Conservation (phyloP, 2,888 invertebrate species). For the Tetragonisca angustula region DNA sequence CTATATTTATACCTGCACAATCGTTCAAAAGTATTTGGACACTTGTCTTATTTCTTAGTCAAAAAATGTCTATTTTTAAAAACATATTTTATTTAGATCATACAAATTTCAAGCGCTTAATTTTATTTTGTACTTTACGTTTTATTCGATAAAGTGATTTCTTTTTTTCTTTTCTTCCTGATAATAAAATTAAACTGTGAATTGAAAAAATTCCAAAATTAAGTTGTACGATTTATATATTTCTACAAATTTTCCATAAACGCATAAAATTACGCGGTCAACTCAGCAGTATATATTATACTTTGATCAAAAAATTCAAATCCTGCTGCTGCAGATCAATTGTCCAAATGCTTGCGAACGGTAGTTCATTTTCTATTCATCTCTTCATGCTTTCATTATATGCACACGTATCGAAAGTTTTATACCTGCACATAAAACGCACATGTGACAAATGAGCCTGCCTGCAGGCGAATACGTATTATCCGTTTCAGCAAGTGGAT, state of each 20-base stretch:
- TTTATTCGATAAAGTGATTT: too few relatives aligned
- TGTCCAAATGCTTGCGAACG: background rate
- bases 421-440: slow-evolving; percentile 16
- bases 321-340: background rate
- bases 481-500: slow-evolving; percentile 83
- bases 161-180: too few relatives aligned
- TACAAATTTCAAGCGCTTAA: too few relatives aligned
- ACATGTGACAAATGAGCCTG: slow-evolving; percentile 71
- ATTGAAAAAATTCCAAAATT: too few relatives aligned
- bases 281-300: background rate
- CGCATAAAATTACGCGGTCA: too few relatives aligned
- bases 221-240: too few relatives aligned
- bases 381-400: background rate
- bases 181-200: too few relatives aligned
- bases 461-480: slow-evolving; percentile 82
- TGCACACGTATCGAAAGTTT: slow-evolving; percentile 1
- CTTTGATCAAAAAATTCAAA: background rate
- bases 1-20: too few relatives aligned
- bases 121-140: too few relatives aligned
- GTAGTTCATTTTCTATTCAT: background rate
- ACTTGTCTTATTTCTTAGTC: background rate
- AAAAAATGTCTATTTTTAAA: background rate
- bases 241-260: too few relatives aligned
- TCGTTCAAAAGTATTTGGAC: background rate
- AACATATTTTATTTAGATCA: too few relatives aligned